Evolutionary conservation across 2,797 vertebrate genomes (phyloP), one percentile per base, ranked within the genome.

Genomic region (Simalia tracyae): DNA sequence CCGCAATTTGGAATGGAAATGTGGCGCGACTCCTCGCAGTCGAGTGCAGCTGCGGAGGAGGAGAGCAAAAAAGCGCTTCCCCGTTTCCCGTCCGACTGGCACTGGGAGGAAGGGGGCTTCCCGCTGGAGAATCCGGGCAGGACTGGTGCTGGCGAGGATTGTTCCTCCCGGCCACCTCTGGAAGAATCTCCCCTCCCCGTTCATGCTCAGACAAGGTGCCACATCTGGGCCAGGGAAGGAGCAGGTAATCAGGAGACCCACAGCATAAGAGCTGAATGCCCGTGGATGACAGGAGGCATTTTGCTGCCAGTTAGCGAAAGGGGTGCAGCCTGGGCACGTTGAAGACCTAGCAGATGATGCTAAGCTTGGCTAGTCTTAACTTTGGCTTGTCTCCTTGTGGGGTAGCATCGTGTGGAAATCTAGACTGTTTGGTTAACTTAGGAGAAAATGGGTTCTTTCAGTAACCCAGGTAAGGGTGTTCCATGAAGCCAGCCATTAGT

Each of bases 21-120:
- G 66, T 66, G 88, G 93, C 88, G 68, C 9, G 19, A 89, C 84
- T 86, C 90, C 91, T 90, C 0, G 0, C 93, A 95, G 88, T 89
- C 87, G 91, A 0, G 54, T n/a, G 85, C 0, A 0, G 88, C 93
- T 92, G 0, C 36, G 50, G 85, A 64, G 91, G 0, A 0, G 88
- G 93, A 91, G 8, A 91, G 76, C 89, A 91, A 87, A 93, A 60
- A 91, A 93, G 92, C 88, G 90, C 81, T 89, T 7, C 88, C 92
- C 64, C 87, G 84, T 96, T 96, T 96, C 94, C 94, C 92, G 95
- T 86, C 92, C 89, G 89, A 93, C 94, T 93, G 94, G 84, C 91
- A 87, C 24, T 54, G 50, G 7, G n/a, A 28, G 14, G 22, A 1
- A 14, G 19, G 86, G 59, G 11, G 7, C 26, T 14, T 19, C 11